phyloP scores from a whole-genome alignment of 92 coral and sea anemone genomes.

The Chrysogorgia sp. region DNA sequence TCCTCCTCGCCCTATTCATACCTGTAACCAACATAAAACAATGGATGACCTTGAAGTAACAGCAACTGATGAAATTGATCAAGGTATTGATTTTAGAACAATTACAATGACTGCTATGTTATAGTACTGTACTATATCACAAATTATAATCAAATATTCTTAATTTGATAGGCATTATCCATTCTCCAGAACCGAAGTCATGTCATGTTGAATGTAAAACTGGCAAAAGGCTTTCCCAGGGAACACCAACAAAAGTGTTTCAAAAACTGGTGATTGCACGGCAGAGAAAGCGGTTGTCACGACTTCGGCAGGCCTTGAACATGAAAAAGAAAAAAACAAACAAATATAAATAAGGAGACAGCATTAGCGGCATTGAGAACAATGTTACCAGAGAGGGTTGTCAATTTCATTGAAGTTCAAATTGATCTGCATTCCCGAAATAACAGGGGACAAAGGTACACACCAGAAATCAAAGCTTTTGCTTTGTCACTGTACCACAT shows the following conservation, averaged over 20 bases:
- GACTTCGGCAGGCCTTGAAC: slow-evolving; percentile 18
- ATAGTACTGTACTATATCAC: no score
- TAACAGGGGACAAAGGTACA: slow-evolving; percentile 13
- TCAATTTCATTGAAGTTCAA: slow-evolving; percentile 19
- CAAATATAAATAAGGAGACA: slow-evolving; percentile 12
- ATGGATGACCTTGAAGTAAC: no score
- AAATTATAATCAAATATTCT: no score
- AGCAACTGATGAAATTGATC: no score
- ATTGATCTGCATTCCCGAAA: slow-evolving; percentile 9
- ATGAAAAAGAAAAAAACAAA: slow-evolving; percentile 26
- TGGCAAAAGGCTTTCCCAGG: no score
- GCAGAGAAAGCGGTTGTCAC: slow-evolving; percentile 5
- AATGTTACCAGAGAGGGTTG: slow-evolving; percentile 35
- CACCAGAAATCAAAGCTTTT: slow-evolving; percentile 8
- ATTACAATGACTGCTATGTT: no score
- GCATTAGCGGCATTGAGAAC: slow-evolving; percentile 19
- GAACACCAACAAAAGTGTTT: background rate
- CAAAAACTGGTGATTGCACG: background rate
- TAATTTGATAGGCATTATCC: no score
- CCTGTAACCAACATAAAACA: no score
- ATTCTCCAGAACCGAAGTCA: no score
- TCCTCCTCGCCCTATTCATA: no score
- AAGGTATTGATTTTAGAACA: no score
- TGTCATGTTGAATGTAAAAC: no score
- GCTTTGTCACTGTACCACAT: slow-evolving; percentile 24